These are phyloP conservation scores for Salvator merianae DNA, from an alignment of 2,113 vertebrate species.

Conservation along the genomic window DNA sequence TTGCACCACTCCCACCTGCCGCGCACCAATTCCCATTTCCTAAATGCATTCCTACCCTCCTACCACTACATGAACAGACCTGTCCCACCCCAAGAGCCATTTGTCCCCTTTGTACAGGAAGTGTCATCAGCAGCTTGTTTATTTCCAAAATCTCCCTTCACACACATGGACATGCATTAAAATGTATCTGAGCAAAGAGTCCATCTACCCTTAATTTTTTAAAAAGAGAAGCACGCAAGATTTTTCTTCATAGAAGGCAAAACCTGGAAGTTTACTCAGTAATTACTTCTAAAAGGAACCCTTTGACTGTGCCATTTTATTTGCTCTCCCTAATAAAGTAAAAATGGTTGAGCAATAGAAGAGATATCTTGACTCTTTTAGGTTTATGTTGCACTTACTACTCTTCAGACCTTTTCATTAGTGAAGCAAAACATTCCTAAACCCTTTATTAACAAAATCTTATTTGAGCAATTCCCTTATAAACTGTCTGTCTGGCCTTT, in stretches of 20 bases:
- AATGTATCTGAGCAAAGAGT: conserved; percentile 37
- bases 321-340: neutral
- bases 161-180: conserved; percentile 8
- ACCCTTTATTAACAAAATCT: neutral
- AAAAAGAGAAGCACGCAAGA: neutral
- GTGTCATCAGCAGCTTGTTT: conserved; percentile 49
- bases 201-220: conserved; percentile 28
- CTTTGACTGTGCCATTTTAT: neutral
- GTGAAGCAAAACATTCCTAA: neutral
- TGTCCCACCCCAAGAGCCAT: conserved; percentile 66
- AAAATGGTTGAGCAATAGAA: neutral
- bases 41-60: conserved; percentile 47
- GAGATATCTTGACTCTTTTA: neutral
- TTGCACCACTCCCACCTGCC: conserved; percentile 48
- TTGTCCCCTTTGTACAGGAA: conserved; percentile 66
- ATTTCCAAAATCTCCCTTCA: conserved; percentile 21
- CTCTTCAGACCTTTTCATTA: neutral
- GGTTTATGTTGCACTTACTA: neutral
- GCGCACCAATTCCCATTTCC: conserved; percentile 56
- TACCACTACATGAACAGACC: conserved; percentile 2
- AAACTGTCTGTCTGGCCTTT: neutral
- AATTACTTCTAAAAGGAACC: conserved; percentile 1
- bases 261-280: neutral
- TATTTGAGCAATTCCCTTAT: neutral
- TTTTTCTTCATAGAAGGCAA: conserved; percentile 18